Percentiles rank a stretch among this genome's conserved stretches.
Conservation (phyloP, 2,888 invertebrate species). For the Pyrrhia umbra region DNA sequence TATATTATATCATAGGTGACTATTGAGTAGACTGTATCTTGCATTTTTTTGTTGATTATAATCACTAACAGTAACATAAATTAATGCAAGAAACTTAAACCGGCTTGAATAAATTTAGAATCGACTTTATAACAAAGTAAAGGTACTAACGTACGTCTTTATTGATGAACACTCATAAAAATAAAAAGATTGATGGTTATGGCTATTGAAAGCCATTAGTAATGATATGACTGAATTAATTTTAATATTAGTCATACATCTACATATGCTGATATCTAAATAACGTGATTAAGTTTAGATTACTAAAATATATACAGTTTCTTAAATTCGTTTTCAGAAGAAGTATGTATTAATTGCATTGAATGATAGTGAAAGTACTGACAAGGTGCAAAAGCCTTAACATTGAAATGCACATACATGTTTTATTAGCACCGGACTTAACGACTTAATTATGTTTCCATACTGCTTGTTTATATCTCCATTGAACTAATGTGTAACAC, state of each 20-base stretch:
- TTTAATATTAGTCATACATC: neutral
- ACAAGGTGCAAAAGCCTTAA: slow-evolving; percentile 46
- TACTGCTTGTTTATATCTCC: slow-evolving; percentile 26
- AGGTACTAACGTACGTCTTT: no score
- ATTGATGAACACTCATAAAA: slow-evolving; percentile 6
- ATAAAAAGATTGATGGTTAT: slow-evolving; percentile 14
- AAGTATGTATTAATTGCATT: slow-evolving; percentile 17
- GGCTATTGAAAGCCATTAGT: slow-evolving; percentile 15
- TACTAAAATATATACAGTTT: no score
- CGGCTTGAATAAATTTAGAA: no score
- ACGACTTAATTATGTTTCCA: slow-evolving; percentile 36
- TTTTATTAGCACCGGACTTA: slow-evolving; percentile 31
- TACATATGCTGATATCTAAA: neutral
- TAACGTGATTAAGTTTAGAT: slow-evolving; percentile 20
- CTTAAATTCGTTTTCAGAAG: slow-evolving; percentile 3
- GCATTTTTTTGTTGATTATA: no score
- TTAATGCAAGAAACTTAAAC: no score
- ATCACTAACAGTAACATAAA: no score
- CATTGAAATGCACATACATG: slow-evolving; percentile 48
- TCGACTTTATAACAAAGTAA: no score
- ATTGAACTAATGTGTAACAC: slow-evolving; percentile 13
- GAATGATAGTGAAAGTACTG: slow-evolving; percentile 42
- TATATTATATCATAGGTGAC: no score
- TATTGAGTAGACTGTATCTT: no score
- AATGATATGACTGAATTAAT: slow-evolving; percentile 16